Base-by-base conservation (phyloP, 1,140 invertebrate genomes). In the Drosophila pallidifrons region DNA sequence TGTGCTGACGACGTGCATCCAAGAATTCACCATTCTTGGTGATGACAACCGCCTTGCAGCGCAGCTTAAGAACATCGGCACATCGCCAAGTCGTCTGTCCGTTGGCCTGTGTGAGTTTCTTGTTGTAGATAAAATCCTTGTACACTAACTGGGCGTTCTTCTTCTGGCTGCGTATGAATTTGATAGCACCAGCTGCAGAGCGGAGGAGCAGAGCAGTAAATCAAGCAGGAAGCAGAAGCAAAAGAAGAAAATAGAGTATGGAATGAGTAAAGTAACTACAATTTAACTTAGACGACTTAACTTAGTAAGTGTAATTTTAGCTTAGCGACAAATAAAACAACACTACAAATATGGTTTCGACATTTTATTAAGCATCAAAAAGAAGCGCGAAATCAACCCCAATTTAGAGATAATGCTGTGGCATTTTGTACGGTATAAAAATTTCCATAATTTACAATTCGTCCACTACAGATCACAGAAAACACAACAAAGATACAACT, bases 11-110 rank as follows among this genome's bases (percentile, higher is more conserved):
- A 5, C 81, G 57, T 5, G 79, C 77, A 46, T 79, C 79, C 7
- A 92, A 8, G 7, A 92, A 82, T n/a, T 72, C 52, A 0, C 80
- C 85, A 30, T 77, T 68, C 45, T 77, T 82, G n/a, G 90, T 91
- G 28, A 92, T 91, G 16, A 91, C 88, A 25, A 92, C 91, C 10
- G 91, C 91, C 73, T 82, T 89, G 77, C 91, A 92, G 28, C 83
- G 81, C 1, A 82, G 61, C 47, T 91, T 92, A 0, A 88, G 64
- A 1, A 91, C 87, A 57, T 92, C 91, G 0, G 74, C 81, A 68
- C 91, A 92, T 1, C 91, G 70, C 91, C 91, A 92, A 8, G 91
- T 92, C 3, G 91, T 92, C 30, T 92, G 91, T 11, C 91, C 91
- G 58, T 92, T 92, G 11, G 83, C 87, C 30, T 92, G 91, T 0